Evolutionary conservation across 2,113 vertebrate species (phyloP), one percentile per base, ranked within the genome.

Genomic region (Miniopterus natalensis): DNA sequence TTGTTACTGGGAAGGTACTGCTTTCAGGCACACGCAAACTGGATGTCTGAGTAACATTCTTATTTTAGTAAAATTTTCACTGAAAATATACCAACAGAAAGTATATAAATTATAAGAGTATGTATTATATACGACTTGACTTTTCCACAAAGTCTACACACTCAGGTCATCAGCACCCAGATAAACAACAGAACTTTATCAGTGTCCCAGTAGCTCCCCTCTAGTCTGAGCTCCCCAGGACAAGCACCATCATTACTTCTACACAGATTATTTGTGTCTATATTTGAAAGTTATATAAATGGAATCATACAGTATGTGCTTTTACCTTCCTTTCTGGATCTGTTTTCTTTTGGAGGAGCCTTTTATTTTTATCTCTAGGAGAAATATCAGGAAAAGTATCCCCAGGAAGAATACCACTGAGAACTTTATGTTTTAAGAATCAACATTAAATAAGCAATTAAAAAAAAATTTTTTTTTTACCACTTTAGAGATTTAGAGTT

Each of bases 281-380:
- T 29, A 77, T 86, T 9, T 88, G 79, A 94, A 90, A 1, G 3
- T 49, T 59, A 77, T 14, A 55, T 57, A 75, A 65, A 59, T 65
- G 42, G 11, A 63, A 18, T 75, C 31, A 29, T n/a, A 73, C 1
- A 27, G 68, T 36, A 78, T 5, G 0, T 53, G 4, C 21, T 53
- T n/a, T 63, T 9, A 8, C 3, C 47, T 2, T 29, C 6, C 31
- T 78, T 91, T 42, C 29, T 70, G 25, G 36, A 88, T 21, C 40
- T 85, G 74, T 25, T n/a, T 95, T 95, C 25, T 66, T 86, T 92
- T 23, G 83, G 55, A 75, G 29, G 27, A 47, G 2, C 6, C 63
- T 65, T 65, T 65, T 65, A 74, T 66, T 95, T 87, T 94, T 73
- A 95, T 77, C 81, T 92, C 61, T 84, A 31, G 23, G 15, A 85